phyloP scores from a whole-genome alignment of 2,113 vertebrate genomes.

The Xiphophorus hellerii region DNA sequence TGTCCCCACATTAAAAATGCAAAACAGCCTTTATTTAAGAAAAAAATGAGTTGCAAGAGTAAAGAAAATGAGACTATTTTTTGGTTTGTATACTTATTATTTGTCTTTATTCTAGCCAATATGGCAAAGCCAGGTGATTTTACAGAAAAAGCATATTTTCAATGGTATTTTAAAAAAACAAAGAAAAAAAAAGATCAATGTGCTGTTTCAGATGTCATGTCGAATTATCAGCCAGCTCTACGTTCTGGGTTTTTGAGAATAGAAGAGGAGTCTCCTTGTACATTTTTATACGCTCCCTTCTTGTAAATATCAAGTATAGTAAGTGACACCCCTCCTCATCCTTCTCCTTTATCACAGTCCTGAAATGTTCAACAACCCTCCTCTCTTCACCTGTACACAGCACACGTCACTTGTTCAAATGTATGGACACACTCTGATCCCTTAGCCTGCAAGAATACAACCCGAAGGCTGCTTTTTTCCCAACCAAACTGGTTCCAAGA shows the following conservation, averaged over 20 bases:
- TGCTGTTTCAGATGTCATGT: conserved; percentile 50
- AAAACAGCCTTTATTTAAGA: conserved; percentile 54
- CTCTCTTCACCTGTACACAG: conserved; percentile 48
- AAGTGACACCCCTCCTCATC: conserved; percentile 29
- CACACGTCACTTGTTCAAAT: conserved; percentile 48
- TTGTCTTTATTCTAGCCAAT: conserved; percentile 57
- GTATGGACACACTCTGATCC: conserved; percentile 28
- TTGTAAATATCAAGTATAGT: conserved; percentile 76
- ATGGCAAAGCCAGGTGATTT: conserved; percentile 68
- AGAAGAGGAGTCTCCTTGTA: conserved; percentile 70
- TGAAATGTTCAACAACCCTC: background rate
- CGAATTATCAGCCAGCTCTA: conserved; percentile 32
- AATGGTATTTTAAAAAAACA: conserved; percentile 51
- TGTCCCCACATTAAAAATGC: conserved; percentile 36
- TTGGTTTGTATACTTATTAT: conserved; percentile 69
- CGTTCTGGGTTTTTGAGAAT: conserved; percentile 51
- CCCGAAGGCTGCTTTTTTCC: conserved; percentile 3
- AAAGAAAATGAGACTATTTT: conserved; percentile 60
- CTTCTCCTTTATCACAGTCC: background rate
- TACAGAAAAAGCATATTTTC: conserved; percentile 73
- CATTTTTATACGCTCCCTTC: conserved; percentile 76
- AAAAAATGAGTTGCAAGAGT: conserved; percentile 45
- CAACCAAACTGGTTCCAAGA: background rate
- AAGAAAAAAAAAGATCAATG: conserved; percentile 37
- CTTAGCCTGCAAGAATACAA: conserved; percentile 34